A percentile compares a stretch with the other conserved stretches of the same genome.
Conservation (phyloP, 1,140 invertebrate genomes). For the Zaprionus ghesquierei region DNA sequence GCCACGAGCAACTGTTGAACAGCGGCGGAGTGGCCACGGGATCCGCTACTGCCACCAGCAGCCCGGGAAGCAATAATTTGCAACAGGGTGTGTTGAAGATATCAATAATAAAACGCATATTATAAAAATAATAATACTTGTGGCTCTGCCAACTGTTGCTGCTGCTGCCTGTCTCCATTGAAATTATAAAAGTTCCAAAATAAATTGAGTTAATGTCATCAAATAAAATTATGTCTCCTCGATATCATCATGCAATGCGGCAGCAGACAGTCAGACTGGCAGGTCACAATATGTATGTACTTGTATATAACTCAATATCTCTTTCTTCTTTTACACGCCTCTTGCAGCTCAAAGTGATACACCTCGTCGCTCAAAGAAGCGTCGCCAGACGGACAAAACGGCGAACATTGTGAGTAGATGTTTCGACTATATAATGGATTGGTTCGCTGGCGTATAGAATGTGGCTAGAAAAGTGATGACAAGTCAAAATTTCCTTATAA, state of each 20-base stretch:
- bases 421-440: constrained; percentile 48
- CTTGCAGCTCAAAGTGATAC: constrained; percentile 72
- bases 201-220: neutral
- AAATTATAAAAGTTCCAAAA: constrained; percentile 30
- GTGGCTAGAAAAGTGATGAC: constrained; percentile 58
- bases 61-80: constrained; percentile 22
- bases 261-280: neutral
- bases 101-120: constrained; percentile 48
- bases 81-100: constrained; percentile 61
- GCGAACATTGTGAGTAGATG: constrained; percentile 82
- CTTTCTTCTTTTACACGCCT: neutral
- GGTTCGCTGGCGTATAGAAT: constrained; percentile 29
- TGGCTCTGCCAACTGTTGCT: neutral
- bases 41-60: constrained; percentile 13
- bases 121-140: constrained; percentile 6
- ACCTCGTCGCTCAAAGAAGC: constrained; percentile 78
- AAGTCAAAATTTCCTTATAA: neutral
- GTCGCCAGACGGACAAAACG: constrained; percentile 77
- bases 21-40: constrained; percentile 29
- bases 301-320: neutral
- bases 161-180: neutral
- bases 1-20: constrained; percentile 66
- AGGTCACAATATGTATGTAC: no score
- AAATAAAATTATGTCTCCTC: neutral
- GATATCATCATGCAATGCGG: neutral